A percentile compares a stretch with the other conserved stretches of the same genome.
phyloP scores from a whole-genome alignment of 2,113 vertebrate species.

The Nesogale talazaci region DNA sequence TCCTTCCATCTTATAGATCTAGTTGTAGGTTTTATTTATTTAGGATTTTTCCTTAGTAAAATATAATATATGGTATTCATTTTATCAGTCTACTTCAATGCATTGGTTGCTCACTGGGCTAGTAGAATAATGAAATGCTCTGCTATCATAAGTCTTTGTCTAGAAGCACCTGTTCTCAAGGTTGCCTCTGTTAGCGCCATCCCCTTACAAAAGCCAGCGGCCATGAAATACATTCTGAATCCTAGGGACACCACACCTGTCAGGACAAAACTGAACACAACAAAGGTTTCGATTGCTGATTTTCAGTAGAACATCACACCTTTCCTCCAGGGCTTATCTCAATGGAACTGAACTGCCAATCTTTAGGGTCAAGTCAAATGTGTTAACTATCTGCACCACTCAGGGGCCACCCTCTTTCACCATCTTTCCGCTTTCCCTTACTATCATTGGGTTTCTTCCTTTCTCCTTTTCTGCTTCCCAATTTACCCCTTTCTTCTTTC shows the following conservation, averaged over 20 bases:
- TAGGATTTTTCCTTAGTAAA: conserved; percentile 40
- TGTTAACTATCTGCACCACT: neutral
- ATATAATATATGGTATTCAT: neutral
- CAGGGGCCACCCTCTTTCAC: neutral
- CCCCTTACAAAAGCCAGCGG: neutral
- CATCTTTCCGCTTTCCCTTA: conserved; percentile 62
- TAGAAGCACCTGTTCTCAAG: neutral
- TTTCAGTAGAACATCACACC: neutral
- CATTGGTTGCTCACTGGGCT: conserved; percentile 4
- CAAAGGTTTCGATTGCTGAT: neutral
- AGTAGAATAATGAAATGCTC: neutral
- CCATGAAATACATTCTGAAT: neutral
- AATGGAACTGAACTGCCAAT: neutral
- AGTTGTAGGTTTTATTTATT: neutral
- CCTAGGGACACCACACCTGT: neutral
- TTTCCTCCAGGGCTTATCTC: neutral
- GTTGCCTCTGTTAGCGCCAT: neutral
- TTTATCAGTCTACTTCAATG: conserved; percentile 32
- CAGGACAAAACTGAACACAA: neutral
- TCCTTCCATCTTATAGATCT: neutral
- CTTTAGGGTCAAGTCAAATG: neutral
- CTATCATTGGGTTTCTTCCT: conserved; percentile 64
- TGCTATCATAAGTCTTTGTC: neutral
- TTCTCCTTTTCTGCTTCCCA: conserved; percentile 71
- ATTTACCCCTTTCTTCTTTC: conserved; percentile 27